Evolutionary conservation across 2,797 vertebrate genomes (phyloP), one percentile per base, ranked within the genome.

Genomic region (Psittacula derbiana): DNA sequence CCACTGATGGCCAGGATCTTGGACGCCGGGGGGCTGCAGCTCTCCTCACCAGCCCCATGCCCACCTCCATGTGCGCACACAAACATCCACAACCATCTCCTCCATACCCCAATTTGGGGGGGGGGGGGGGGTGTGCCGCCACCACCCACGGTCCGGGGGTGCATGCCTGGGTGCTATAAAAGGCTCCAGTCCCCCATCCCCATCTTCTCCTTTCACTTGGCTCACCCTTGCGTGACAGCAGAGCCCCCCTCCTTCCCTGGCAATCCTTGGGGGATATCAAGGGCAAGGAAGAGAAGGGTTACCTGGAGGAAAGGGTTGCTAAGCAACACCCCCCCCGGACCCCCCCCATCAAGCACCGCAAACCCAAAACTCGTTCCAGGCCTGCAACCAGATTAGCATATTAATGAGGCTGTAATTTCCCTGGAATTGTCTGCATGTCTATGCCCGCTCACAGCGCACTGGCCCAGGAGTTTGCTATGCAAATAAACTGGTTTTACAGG

Each of bases 361-460:
- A 98, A 97, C 98, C 98, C 98, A 98, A 98, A 98, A 98, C 98
- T 98, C 98, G 97, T 98, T 98, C 98, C 98, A 98, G 98, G 97
- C 97, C 98, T 98, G 98, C 97, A 97, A 98, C 98, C 98, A 98
- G 98, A 98, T 98, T 98, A 98, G 98, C 98, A 98, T 98, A 98
- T 98, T 98, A 98, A 98, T 98, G 98, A 98, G 98, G 98, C 97
- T 98, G 98, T 98, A 98, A 98, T 98, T 98, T 98, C 97, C 97
- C 97, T 94, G 93, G 98, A 98, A 98, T 98, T 98, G 98, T 98
- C 98, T 98, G 98, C 96, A 86, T 92, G 85, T 92, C 95, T 97
- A 97, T 97, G 97, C 98, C 98, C 96, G 97, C 97, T 98, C 97
- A 96, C 97, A 97, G 97, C 98, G 95, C 98, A 97, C 98, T 98